Evolutionary conservation across 2,113 vertebrate species (phyloP).

Genomic region (Myotis lucifugus): DNA sequence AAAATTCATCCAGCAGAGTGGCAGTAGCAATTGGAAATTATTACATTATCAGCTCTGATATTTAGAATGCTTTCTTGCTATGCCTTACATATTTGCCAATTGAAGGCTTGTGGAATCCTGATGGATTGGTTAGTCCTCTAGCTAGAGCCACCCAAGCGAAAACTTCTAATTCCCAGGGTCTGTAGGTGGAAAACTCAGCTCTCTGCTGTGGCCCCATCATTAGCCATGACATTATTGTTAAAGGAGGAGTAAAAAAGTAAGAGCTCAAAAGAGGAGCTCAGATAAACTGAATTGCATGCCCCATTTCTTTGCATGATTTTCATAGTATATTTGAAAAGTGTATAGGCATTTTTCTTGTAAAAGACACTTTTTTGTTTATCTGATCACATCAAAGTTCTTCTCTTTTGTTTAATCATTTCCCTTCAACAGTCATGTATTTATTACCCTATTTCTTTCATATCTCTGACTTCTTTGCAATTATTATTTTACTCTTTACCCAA

Average conservation of each 20-base stretch:
- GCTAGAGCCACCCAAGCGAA: background rate
- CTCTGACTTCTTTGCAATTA: background rate
- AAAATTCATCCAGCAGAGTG: slow-evolving; percentile 5
- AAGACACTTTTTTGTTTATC: background rate
- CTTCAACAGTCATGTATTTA: background rate
- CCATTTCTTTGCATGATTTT: background rate
- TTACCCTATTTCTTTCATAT: background rate
- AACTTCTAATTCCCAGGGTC: background rate
- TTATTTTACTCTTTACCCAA: background rate
- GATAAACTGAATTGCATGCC: background rate
- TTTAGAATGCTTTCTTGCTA: slow-evolving; percentile 32
- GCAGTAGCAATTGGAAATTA: background rate
- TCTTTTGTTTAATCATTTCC: background rate
- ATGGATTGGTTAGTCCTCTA: background rate
- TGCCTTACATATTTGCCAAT: background rate
- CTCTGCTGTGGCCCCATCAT: background rate
- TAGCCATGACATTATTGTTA: background rate
- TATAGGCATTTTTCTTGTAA: background rate
- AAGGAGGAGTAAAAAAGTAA: background rate
- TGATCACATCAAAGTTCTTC: background rate
- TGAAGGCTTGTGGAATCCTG: background rate
- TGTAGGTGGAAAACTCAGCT: slow-evolving; percentile 43
- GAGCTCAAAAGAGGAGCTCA: background rate
- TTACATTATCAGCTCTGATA: background rate
- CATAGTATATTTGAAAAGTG: background rate